Conservation (phyloP, 2,113 vertebrate genomes). For the Podarcis cretensis region DNA sequence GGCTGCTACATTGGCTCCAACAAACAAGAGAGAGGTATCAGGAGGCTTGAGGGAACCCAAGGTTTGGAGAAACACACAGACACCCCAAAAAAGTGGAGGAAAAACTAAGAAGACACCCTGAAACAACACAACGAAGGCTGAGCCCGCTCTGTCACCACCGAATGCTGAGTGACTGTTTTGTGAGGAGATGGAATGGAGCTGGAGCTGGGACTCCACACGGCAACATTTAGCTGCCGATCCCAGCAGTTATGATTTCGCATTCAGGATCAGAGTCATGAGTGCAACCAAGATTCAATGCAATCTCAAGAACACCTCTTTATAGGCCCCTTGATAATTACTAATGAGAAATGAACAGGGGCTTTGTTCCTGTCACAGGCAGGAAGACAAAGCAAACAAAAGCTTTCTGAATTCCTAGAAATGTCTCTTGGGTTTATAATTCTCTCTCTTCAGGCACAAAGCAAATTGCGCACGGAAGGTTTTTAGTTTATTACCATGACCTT, state of each 20-base stretch:
- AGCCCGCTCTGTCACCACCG: no score
- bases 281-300: not conserved
- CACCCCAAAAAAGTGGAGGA: no score
- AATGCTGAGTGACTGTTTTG: no score
- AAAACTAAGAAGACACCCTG: no score
- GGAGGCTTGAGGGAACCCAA: no score
- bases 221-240: no score
- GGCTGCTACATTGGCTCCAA: no score
- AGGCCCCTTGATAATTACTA: not conserved
- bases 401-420: not conserved
- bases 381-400: not conserved
- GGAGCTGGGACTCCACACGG: no score
- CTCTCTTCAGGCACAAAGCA: not conserved
- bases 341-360: not conserved
- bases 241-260: not conserved
- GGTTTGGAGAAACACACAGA: no score
- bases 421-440: not conserved
- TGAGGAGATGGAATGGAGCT: no score
- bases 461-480: not conserved
- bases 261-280: not conserved
- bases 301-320: not conserved
- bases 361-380: not conserved
- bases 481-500: not conserved
- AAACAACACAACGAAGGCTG: no score
- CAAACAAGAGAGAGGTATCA: no score